Conservation (phyloP, 2,888 invertebrate genomes). For the Allygus modestus region DNA sequence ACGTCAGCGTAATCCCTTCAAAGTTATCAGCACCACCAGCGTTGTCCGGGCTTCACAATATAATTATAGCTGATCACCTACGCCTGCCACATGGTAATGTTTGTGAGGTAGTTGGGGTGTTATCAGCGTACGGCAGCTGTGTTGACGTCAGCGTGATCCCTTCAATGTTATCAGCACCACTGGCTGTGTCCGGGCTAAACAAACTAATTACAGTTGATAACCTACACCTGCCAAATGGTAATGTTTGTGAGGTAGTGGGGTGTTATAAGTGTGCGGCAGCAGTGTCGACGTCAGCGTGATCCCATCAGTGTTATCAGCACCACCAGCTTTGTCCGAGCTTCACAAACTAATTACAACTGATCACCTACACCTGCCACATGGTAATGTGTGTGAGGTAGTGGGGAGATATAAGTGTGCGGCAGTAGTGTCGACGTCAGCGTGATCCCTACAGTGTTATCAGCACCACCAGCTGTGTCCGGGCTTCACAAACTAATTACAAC, state of each 20-base stretch:
- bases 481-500: neutral
- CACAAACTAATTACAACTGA: neutral
- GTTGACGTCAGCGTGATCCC: slow-evolving; percentile 8
- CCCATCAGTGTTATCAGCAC: slow-evolving; percentile 9
- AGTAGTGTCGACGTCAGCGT: slow-evolving; percentile 3
- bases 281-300: neutral
- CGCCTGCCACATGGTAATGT: too few relatives aligned
- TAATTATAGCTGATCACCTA: too few relatives aligned
- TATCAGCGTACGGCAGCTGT: too few relatives aligned
- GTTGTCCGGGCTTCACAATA: too few relatives aligned
- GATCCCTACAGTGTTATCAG: neutral
- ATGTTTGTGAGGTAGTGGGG: too few relatives aligned
- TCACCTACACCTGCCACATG: neutral
- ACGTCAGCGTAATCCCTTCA: too few relatives aligned
- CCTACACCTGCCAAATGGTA: neutral
- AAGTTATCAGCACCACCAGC: too few relatives aligned
- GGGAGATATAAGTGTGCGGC: neutral
- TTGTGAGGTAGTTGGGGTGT: too few relatives aligned
- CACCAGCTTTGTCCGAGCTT: neutral
- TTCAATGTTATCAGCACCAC: neutral
- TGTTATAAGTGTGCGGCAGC: neutral
- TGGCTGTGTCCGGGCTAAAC: neutral
- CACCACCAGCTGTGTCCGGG: neutral
- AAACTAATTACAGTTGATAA: neutral
- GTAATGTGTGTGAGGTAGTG: neutral